Evolutionary conservation across 2,797 vertebrate species (phyloP), one percentile per base, ranked within the genome.

Genomic region (Antennarius maculatus): DNA sequence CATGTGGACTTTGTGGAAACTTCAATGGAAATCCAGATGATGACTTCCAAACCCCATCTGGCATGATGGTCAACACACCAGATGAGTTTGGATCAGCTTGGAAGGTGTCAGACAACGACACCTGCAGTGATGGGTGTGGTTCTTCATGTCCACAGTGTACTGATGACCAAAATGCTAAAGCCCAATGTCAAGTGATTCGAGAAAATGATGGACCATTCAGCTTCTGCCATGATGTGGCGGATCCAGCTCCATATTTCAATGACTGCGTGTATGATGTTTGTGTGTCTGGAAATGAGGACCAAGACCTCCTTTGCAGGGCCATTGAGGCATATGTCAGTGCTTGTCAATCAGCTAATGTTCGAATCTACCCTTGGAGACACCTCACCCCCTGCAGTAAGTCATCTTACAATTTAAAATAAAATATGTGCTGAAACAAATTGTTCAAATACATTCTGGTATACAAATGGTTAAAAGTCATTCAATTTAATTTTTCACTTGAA

Each of bases 181-280:
- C 53, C 0, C 78, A 82, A 6, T 96, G 95, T 3, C 79, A 83
- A 0, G 67, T 94, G 54, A 93, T 95, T 51, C 73, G 0, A 0
- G 86, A 90, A 0, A 39, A 28, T 0, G 6, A 62, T 0, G 94
- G 95, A 0, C 94, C 94, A 4, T 89, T 96, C 1, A 85, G 54
- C 51, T 62, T 61, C 3, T 95, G 95, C 46, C 91, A 94, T 9
- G 49, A 76, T 0, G 0, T 15, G 1, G 62, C 96, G 7, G 70
- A 94, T 61, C 94, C 91, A 0, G 2, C 69, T 0, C 81, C 87
- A 0, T 94, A 88, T 51, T 78, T 95, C 54, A 76, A 46, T 0
- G 77, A 93, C 52, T 97, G 96, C 0, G 90, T 94, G 15, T 95
- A 89, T 13, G 96, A 96, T 3, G 71, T 74, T 1, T 97, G 95